A percentile compares a stretch with the other conserved stretches of the same genome.
Evolutionary conservation across 2,888 invertebrate species (phyloP).

Genomic region (Parascotia fuliginaria): DNA sequence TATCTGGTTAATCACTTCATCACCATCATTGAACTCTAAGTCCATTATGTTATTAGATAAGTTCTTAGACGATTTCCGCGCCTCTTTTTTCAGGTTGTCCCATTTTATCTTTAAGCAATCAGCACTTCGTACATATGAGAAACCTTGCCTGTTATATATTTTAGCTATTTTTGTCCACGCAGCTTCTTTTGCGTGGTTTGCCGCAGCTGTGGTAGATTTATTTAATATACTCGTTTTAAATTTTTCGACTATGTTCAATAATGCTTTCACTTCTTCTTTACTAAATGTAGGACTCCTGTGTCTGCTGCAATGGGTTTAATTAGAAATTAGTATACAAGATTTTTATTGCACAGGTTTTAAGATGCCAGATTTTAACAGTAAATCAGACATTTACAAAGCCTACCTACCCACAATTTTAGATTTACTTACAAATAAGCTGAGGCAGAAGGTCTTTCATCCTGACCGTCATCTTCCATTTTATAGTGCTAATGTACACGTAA

Average conservation of each 20-base stretch:
- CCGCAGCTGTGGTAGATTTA: constrained; percentile 59
- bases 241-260: constrained; percentile 64
- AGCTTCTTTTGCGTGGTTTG: constrained; percentile 62
- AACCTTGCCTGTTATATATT: constrained; percentile 60
- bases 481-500: background rate
- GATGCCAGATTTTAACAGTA: too few relatives aligned
- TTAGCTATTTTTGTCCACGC: constrained; percentile 70
- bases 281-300: constrained; percentile 66
- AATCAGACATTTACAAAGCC: too few relatives aligned
- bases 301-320: constrained; percentile 41
- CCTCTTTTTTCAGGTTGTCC: constrained; percentile 70
- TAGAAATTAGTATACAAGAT: background rate
- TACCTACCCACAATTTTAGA: constrained; percentile 4
- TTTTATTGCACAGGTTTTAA: background rate
- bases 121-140: constrained; percentile 52
- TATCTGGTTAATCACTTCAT: constrained; percentile 55
- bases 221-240: constrained; percentile 67
- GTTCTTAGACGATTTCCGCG: constrained; percentile 60
- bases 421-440: constrained; percentile 32
- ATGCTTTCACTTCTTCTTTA: constrained; percentile 59
- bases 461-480: constrained; percentile 41
- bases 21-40: constrained; percentile 44
- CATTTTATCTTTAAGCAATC: constrained; percentile 70
- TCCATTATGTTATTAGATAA: too few relatives aligned
- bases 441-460: constrained; percentile 32